phyloP scores from a whole-genome alignment of 1,140 invertebrate genomes.

The Helicoverpa zea region DNA sequence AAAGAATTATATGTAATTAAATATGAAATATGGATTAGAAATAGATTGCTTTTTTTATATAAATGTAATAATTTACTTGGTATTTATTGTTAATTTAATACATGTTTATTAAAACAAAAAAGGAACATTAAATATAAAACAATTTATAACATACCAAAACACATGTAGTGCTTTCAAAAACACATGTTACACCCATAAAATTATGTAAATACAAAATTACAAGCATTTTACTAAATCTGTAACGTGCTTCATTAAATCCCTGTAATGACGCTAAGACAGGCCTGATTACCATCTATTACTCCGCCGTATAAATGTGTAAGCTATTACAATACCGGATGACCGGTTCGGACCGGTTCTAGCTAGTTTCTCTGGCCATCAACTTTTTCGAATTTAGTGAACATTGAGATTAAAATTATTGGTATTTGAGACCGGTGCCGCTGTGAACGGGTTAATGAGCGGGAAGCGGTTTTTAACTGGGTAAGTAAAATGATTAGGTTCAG shows the following conservation, averaged over 20 bases:
- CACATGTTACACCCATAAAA: slow-evolving; percentile 26
- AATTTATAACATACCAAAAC: neutral
- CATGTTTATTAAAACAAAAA: too few relatives aligned
- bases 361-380: slow-evolving; percentile 38
- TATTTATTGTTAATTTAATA: too few relatives aligned
- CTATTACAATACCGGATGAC: slow-evolving; percentile 39
- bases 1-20: neutral
- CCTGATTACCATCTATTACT: slow-evolving; percentile 43
- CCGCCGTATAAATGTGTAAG: slow-evolving; percentile 15
- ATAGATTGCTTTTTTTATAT: too few relatives aligned
- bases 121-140: too few relatives aligned
- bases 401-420: slow-evolving; percentile 44
- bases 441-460: slow-evolving; percentile 31
- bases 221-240: slow-evolving; percentile 32
- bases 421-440: slow-evolving; percentile 25
- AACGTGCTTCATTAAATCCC: slow-evolving; percentile 34
- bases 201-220: slow-evolving; percentile 32
- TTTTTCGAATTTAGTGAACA: slow-evolving; percentile 47
- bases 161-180: neutral
- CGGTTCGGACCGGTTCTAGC: slow-evolving; percentile 28
- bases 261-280: slow-evolving; percentile 33
- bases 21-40: too few relatives aligned
- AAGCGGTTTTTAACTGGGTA: neutral
- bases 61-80: too few relatives aligned
- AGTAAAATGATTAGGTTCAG: neutral